Evolutionary conservation across 1,140 invertebrate species (phyloP), one percentile per base, ranked within the genome.

Genomic region (Steinernema khuongi): DNA sequence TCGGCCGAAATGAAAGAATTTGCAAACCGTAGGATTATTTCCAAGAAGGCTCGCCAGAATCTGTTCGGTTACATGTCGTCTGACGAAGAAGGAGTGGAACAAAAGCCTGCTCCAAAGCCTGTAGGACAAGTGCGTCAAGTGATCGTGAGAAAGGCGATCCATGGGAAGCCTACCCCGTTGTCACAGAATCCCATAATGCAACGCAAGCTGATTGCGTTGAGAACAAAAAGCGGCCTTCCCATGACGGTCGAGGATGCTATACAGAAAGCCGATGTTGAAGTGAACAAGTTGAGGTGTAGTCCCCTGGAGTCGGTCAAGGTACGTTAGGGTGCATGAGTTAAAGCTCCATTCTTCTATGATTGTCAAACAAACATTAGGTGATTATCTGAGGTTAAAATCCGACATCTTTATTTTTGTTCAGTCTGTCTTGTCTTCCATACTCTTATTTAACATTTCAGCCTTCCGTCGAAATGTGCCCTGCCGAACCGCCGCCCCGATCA

Each of bases 21-120:
- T 22, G 50, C 50, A 14, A 22, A 60, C 50, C 50, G 50, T 17
- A 14, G 50, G 14, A 22, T 60, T 22, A 60, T 60, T 22, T 60
- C 50, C 4, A 60, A 60, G 22, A 60, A 60, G 50, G 50, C 50
- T 7, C 50, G 50, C 22, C 50, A 60, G 50, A 60, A 60, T 26
- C 50, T 60, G 7, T 60, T 60, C 22, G 50, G 50, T 22, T 60
- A 60, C 50, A 60, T 60, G 4, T 60, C 50, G 2, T 60, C 50
- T 7, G 50, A 60, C 11, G 50, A 60, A 14, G 50, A 60, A 22
- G 50, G 26, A 7, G 36, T n/a, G 22, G 14, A 60, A n/a, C 22
- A 14, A 14, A 60, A 22, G 50, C 50, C 50, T 22, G 19, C 50
- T 22, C 50, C 50, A 60, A 22, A 60, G 50, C 50, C 50, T n/a